A percentile compares a stretch with the other conserved stretches of the same genome.
These are phyloP conservation scores for Umimayanthus chanpuru DNA, from an alignment of 92 coral and sea anemone genomes.

Conservation along the genomic window DNA sequence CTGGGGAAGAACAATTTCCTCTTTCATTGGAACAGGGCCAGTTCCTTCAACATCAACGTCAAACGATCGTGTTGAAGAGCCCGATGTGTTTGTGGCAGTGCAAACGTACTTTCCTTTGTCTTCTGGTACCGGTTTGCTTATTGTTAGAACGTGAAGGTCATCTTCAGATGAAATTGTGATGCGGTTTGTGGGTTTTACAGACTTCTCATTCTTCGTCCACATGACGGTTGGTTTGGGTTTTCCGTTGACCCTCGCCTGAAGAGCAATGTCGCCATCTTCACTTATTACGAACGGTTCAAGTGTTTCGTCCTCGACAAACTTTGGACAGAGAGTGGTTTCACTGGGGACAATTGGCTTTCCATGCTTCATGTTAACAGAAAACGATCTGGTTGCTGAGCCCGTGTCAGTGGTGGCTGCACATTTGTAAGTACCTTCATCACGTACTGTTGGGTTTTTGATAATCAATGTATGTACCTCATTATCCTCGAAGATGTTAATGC, in stretches of 20 bases:
- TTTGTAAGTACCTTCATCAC: slow-evolving; percentile 58
- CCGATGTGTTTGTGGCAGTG: slow-evolving; percentile 70
- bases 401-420: slow-evolving; percentile 45
- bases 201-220: slow-evolving; percentile 78
- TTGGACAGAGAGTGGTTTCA: slow-evolving; percentile 49
- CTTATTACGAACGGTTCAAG: slow-evolving; percentile 62
- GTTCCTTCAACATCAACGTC: slow-evolving; percentile 73
- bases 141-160: slow-evolving; percentile 62
- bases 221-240: slow-evolving; percentile 80
- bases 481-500: slow-evolving; percentile 52
- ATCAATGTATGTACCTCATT: slow-evolving; percentile 50
- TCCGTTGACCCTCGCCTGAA: slow-evolving; percentile 63
- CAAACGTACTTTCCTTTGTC: slow-evolving; percentile 78
- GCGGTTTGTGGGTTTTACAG: slow-evolving; percentile 58
- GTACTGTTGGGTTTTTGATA: slow-evolving; percentile 54
- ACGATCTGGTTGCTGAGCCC: slow-evolving; percentile 45
- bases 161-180: slow-evolving; percentile 66
- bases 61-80: slow-evolving; percentile 65
- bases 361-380: slow-evolving; percentile 47
- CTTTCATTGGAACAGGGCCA: slow-evolving; percentile 33
- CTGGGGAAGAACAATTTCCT: slow-evolving; percentile 33
- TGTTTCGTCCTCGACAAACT: slow-evolving; percentile 65
- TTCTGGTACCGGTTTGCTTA: slow-evolving; percentile 59
- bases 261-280: slow-evolving; percentile 68
- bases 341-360: slow-evolving; percentile 39